Evolutionary conservation across 1,140 invertebrate genomes (phyloP), one percentile per base, ranked within the genome.

Genomic region (Pseudachorutes palmiensis): DNA sequence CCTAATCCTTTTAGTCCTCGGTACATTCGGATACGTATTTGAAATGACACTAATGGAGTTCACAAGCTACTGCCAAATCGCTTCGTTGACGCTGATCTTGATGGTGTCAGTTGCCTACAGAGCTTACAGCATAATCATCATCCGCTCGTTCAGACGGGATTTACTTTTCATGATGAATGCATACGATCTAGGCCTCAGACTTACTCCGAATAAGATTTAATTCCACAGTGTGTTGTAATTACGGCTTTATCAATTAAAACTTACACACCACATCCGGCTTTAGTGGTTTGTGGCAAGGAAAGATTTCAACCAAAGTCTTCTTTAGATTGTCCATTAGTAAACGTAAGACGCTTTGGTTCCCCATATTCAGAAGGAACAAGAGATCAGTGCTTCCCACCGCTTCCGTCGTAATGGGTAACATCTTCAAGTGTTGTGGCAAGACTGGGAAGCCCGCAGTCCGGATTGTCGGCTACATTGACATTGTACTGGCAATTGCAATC

Each of bases 381-480:
- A n/a, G n/a, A n/a, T n/a, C n/a, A n/a, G n/a, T n/a, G n/a, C n/a
- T n/a, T n/a, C n/a, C n/a, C n/a, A n/a, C n/a, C n/a, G n/a, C n/a
- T n/a, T n/a, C n/a, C n/a, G n/a, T 9, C 36, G 24, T 9, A 22
- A 63, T 63, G 61, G 33, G 30, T 12, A 63, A 63, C 26, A 45
- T 63, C 12, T 63, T 63, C 45, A 28, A 48, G 14, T 63, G 61
- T 45, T 63, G 61, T 63, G 61, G 61, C 36, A 41, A 48, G 45
- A 63, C 61, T 45, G 61, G 30, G 41, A 63, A 63, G 24, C 61
- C 61, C 3, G 61, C 24, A 5, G 61, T 48, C 3, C 30, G 33
- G 29, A 26, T 26, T 3, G 29, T 63, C 5, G 61, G 5, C 12
- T 63, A 36, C 61, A 63, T 63, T 63, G 61, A 63, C 31, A 24